These are phyloP conservation scores for Dipodomys ordii DNA, from an alignment of 2,113 vertebrate species.

Conservation along the genomic window DNA sequence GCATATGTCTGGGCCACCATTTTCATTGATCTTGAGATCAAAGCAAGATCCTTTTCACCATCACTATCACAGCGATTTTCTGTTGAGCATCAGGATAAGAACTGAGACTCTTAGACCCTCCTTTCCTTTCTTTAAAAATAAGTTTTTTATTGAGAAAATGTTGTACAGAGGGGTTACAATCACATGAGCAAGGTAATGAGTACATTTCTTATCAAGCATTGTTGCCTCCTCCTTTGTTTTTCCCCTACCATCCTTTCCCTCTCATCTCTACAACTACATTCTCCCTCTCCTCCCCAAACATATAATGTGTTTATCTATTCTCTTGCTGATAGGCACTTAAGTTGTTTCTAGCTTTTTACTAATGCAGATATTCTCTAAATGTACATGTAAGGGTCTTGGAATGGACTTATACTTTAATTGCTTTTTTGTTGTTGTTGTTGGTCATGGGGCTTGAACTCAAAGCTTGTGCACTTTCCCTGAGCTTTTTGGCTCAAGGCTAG, in stretches of 20 bases:
- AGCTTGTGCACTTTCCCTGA: too few species aligned
- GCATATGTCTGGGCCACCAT: background rate
- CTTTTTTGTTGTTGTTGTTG: too few species aligned
- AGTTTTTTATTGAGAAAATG: too few species aligned
- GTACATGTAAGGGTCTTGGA: background rate
- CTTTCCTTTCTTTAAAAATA: background rate
- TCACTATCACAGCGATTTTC: background rate
- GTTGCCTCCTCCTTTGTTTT: too few species aligned
- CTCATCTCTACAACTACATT: too few species aligned
- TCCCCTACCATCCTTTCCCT: too few species aligned
- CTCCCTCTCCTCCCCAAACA: background rate
- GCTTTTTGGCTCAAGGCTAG: too few species aligned
- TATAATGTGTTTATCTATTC: background rate
- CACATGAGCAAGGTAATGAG: too few species aligned
- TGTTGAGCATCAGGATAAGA: background rate
- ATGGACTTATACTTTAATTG: slow-evolving; percentile 13
- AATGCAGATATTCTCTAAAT: background rate
- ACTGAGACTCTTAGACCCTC: background rate
- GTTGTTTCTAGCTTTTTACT: background rate
- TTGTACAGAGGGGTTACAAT: too few species aligned
- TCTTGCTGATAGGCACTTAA: background rate
- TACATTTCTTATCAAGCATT: too few species aligned
- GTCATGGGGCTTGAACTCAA: too few species aligned
- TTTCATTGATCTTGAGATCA: background rate
- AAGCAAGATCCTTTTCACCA: too few species aligned